Conservation (phyloP, 2,797 vertebrate genomes). For the Fringilla coelebs region DNA sequence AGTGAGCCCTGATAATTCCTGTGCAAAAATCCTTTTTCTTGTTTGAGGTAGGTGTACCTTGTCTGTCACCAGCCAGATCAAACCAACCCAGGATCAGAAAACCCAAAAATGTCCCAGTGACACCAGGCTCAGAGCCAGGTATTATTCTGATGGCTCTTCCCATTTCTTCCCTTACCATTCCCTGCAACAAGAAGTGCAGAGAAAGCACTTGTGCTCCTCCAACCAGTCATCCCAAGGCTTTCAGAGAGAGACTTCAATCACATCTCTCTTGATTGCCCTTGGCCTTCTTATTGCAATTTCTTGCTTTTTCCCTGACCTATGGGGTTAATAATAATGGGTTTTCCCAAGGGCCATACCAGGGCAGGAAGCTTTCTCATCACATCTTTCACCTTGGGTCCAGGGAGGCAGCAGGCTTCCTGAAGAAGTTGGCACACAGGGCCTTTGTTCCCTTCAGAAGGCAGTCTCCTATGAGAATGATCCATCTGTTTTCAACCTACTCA, state of each 20-base stretch:
- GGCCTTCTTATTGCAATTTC: not conserved
- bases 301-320: not conserved
- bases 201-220: not conserved
- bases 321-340: not conserved
- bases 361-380: not conserved
- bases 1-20: not conserved
- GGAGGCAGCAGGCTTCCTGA: not conserved
- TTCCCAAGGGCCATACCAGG: not conserved
- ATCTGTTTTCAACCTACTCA: not conserved
- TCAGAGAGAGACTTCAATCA: not conserved
- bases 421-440: not conserved
- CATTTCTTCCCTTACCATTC: not conserved
- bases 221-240: not conserved
- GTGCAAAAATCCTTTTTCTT: not conserved
- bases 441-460: not conserved
- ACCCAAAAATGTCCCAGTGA: not conserved
- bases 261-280: not conserved
- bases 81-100: not conserved
- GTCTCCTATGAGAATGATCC: not conserved
- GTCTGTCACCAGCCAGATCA: not conserved
- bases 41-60: not conserved
- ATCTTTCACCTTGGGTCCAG: not conserved
- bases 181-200: not conserved
- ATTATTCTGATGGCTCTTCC: not conserved
- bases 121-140: not conserved